A percentile compares a stretch with the other conserved stretches of the same genome.
These are phyloP conservation scores for Apostichopus parvimensis DNA, from an alignment of 35 echinoderm and acorn worm species.

Conservation along the genomic window DNA sequence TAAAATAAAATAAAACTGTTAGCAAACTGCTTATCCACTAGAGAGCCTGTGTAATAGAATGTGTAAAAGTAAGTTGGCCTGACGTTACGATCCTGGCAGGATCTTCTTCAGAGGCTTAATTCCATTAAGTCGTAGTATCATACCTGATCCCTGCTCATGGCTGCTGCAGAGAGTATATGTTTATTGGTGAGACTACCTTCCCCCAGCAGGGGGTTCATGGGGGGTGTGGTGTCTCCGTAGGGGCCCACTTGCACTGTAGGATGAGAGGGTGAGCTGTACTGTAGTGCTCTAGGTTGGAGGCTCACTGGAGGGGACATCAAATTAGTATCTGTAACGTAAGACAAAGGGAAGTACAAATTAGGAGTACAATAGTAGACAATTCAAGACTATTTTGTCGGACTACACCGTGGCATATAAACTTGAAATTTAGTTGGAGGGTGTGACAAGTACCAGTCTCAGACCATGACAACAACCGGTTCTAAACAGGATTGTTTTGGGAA, in stretches of 20 bases:
- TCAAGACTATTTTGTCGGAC: no score
- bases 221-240: conserved; percentile 10
- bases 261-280: conserved; percentile 37
- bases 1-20: no score
- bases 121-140: not conserved
- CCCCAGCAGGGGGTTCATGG: not conserved
- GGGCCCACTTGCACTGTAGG: conserved; percentile 1
- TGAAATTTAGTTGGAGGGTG: no score
- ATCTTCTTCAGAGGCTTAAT: no score
- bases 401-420: no score
- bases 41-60: no score
- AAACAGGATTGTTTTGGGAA: not conserved
- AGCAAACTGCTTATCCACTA: no score
- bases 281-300: not conserved
- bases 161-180: conserved; percentile 82
- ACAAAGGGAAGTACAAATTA: not conserved
- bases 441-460: no score
- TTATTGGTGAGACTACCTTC: conserved; percentile 64
- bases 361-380: no score
- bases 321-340: conserved; percentile 6
- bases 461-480: not conserved
- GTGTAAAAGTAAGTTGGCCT: no score
- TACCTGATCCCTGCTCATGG: conserved; percentile 91
- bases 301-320: conserved; percentile 17
- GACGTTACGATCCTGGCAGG: no score